These are phyloP conservation scores for Schizaphis graminum DNA, from an alignment of 2,888 invertebrate genomes.

Conservation along the genomic window DNA sequence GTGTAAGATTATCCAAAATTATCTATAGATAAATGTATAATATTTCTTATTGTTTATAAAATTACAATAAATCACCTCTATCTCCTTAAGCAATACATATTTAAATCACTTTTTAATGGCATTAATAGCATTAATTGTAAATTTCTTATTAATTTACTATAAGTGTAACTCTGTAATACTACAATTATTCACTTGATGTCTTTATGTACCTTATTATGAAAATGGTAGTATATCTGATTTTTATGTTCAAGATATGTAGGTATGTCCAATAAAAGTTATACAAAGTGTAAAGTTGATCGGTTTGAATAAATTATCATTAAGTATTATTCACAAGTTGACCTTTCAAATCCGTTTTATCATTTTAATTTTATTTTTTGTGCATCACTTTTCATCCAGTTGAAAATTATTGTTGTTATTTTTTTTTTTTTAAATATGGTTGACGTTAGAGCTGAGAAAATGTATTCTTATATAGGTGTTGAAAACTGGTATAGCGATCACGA, in stretches of 20 bases:
- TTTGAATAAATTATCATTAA: constrained; percentile 13
- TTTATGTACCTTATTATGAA: not conserved
- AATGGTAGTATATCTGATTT: not conserved
- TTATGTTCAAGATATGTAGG: not conserved
- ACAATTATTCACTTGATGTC: not conserved
- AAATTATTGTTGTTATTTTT: constrained; percentile 11
- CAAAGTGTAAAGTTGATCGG: constrained; percentile 9
- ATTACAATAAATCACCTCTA: not conserved
- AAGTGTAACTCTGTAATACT: not conserved
- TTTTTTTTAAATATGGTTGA: not conserved
- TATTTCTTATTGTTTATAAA: not conserved
- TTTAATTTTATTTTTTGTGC: not conserved
- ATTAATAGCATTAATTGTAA: not conserved
- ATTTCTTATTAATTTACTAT: not conserved
- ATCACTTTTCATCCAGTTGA: not conserved
- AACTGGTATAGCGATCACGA: constrained; percentile 44
- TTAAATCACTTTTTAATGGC: not conserved
- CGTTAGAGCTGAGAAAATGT: not conserved
- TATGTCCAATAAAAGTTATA: not conserved
- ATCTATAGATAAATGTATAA: not conserved
- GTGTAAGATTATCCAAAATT: not conserved
- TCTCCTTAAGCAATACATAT: not conserved
- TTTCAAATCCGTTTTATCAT: not conserved
- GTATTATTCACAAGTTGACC: not conserved
- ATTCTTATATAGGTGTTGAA: constrained; percentile 17